Conservation (phyloP, 2,113 vertebrate species). For the Melanocharis versteri region DNA sequence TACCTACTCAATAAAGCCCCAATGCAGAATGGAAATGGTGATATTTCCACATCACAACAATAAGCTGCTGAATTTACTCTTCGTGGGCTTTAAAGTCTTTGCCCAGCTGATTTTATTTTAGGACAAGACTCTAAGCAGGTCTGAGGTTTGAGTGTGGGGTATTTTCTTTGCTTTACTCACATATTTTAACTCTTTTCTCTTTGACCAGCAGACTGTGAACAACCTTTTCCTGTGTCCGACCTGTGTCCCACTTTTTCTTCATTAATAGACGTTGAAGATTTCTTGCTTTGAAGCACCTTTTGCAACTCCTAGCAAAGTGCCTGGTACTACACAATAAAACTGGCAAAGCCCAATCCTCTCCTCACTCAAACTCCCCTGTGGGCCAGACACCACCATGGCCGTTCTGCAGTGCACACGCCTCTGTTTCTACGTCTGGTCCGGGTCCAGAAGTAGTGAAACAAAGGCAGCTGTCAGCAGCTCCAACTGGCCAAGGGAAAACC, state of each 20-base stretch:
- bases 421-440: neutral
- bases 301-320: neutral
- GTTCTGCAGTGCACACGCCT: neutral
- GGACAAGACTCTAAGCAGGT: neutral
- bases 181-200: neutral
- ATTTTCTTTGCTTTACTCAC: neutral
- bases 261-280: neutral
- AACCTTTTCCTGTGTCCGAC: neutral
- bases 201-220: neutral
- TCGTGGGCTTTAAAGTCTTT: neutral
- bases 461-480: slow-evolving; percentile 39
- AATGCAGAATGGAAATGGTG: neutral
- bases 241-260: neutral
- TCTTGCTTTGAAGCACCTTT: neutral
- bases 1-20: neutral
- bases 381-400: neutral
- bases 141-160: neutral
- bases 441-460: slow-evolving; percentile 5
- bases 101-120: neutral
- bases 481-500: slow-evolving; percentile 2
- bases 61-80: neutral
- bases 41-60: neutral
- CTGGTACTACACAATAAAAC: neutral
- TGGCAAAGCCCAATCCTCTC: neutral
- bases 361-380: neutral